These are phyloP conservation scores for Triplophysa yarkandensis DNA, from an alignment of 2,797 vertebrate genomes.

Conservation along the genomic window DNA sequence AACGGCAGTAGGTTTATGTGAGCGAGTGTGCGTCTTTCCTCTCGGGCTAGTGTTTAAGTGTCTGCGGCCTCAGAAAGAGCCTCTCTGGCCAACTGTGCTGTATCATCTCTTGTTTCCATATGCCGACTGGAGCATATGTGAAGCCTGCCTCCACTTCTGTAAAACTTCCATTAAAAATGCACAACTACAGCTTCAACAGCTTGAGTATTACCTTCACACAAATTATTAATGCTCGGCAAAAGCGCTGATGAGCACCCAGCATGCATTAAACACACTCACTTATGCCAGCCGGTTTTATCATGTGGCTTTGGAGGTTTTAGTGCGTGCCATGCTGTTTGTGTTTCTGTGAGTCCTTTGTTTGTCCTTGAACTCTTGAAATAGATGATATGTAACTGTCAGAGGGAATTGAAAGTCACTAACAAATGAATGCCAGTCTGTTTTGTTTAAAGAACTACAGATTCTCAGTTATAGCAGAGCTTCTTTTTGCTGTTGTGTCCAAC, in stretches of 20 bases:
- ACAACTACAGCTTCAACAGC: conserved; percentile 85
- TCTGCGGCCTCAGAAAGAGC: conserved; percentile 78
- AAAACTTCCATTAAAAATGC: conserved; percentile 87
- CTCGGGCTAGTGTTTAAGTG: conserved; percentile 79
- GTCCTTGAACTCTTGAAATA: conserved; percentile 26
- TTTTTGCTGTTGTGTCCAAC: background rate
- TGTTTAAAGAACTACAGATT: background rate
- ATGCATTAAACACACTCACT: conserved; percentile 75
- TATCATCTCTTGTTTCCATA: conserved; percentile 74
- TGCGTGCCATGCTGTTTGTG: conserved; percentile 22
- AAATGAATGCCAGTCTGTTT: conserved; percentile 8
- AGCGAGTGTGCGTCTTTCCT: conserved; percentile 74
- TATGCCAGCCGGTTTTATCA: conserved; percentile 54
- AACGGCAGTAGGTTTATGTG: conserved; percentile 82
- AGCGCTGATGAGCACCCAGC: conserved; percentile 74
- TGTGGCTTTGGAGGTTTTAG: conserved; percentile 36
- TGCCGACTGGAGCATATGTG: conserved; percentile 80
- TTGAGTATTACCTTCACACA: conserved; percentile 84
- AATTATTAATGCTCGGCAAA: conserved; percentile 83
- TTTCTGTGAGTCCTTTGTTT: conserved; percentile 28
- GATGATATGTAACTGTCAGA: background rate
- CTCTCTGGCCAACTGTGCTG: conserved; percentile 80
- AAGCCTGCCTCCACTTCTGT: conserved; percentile 81
- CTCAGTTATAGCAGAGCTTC: background rate
- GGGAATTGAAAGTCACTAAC: background rate